Percentiles rank a stretch among this genome's conserved stretches.
Conservation (phyloP, 1,140 invertebrate species). For the Cataglyphis hispanica region DNA sequence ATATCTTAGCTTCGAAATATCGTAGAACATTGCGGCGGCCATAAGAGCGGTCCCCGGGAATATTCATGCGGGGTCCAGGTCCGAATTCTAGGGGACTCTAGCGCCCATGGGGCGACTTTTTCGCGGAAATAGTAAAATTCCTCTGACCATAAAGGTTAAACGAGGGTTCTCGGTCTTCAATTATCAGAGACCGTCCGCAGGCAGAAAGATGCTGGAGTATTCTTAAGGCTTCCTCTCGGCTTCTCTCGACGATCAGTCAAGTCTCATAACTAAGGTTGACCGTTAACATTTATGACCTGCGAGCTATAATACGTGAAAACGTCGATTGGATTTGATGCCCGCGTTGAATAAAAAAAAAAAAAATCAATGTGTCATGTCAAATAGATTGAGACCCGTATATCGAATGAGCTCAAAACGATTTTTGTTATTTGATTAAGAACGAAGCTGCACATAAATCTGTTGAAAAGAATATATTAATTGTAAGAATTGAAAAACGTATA, state of each 20-base stretch:
- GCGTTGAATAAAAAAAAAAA: constrained; percentile 42
- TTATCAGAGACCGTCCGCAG: constrained; percentile 63
- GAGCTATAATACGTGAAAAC: constrained; percentile 58
- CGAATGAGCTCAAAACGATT: background rate
- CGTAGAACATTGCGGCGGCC: constrained; percentile 9
- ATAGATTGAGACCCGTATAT: background rate
- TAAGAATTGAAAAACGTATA: background rate
- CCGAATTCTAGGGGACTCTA: constrained; percentile 15
- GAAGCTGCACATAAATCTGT: background rate
- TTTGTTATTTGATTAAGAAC: constrained; percentile 15
- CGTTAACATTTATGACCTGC: constrained; percentile 64
- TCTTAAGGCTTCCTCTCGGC: constrained; percentile 45
- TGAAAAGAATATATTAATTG: background rate
- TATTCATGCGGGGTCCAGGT: constrained; percentile 14
- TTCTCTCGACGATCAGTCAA: constrained; percentile 17
- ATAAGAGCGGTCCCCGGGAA: constrained; percentile 27
- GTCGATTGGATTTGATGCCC: constrained; percentile 35
- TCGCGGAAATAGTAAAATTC: constrained; percentile 68
- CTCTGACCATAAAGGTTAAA: constrained; percentile 68
- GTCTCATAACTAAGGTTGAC: constrained; percentile 41
- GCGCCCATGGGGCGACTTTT: constrained; percentile 20
- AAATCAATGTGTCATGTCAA: background rate
- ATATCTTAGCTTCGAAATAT: constrained; percentile 19
- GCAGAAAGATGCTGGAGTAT: constrained; percentile 48
- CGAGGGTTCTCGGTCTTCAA: constrained; percentile 67